Evolutionary conservation across 1,140 invertebrate genomes (phyloP), one percentile per base, ranked within the genome.

Genomic region (Sipha flava): DNA sequence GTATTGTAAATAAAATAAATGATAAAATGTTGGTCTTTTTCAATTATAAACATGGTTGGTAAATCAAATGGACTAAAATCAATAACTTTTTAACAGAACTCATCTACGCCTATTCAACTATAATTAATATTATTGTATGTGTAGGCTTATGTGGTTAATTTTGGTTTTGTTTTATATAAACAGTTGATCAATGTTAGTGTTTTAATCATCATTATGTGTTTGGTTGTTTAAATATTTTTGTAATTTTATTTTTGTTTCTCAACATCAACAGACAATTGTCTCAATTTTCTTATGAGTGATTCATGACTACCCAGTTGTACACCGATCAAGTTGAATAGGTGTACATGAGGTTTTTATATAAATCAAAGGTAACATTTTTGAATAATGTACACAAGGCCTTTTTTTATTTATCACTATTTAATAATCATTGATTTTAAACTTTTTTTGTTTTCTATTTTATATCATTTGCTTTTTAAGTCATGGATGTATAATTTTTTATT

Each of bases 371-470:
- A 77, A 77, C 72, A 57, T 26, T 57, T 77, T 77, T 59, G 21
- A 59, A 77, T 77, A 77, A 77, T 57, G 73, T 77, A 77, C 73
- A 77, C 49, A 57, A 77, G 73, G 73, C 73, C 73, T 77, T 77
- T 52, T 77, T 77, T 77, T 77, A 52, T 77, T 21, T 43, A 77
- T 77, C 73, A 77, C 52, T 77, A 57, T 75, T 66, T 75, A 75
- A 23, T 23, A 2, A 52, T 40, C 21, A 29, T 73, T 54, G 4
- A 34, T 34, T 16, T 26, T 54, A 37, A 72, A 6, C 3, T 70
- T 68, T 68, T 23, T 47, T 14, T 29, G 9, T 52, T 54, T 4
- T 75, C 54, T 75, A 54, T 16, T 75, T 75, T 49, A 72, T 29
- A 66, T 29, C 21, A 31, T n/a, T 54, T 75, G 31, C 70, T 54